Evolutionary conservation across 2,113 vertebrate genomes (phyloP), one percentile per base, ranked within the genome.

Genomic region (Chamaetylas fuelleborni): DNA sequence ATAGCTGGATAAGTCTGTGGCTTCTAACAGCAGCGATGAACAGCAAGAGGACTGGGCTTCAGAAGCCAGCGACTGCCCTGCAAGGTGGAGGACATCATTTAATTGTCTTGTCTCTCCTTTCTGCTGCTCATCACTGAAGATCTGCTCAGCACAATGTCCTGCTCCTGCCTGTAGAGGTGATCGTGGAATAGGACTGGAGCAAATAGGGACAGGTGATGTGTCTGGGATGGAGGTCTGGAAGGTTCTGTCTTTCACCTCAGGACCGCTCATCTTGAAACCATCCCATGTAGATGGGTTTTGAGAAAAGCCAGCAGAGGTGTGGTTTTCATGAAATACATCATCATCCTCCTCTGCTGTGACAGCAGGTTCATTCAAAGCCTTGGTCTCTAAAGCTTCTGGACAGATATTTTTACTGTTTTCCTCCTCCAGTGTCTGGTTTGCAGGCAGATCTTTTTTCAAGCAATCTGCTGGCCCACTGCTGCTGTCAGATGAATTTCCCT

Each of bases 1-100:
- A 31, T 99, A 99, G 93, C 98, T 98, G 72, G 98, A 98, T 66
- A 99, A 97, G 84, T 99, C 98, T 22, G 98, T 98, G 70, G 98
- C 98, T 92, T 99, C 98, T 97, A 98, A 96, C 31, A 99, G 97
- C 53, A 99, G 97, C 12, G 98, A 98, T 14, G 98, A 98, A 96
- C 98, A 99, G 97, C 98, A 99, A 96, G 98, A 98, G 96, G 98
- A 98, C 61, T 98, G 98, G 25, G 97, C 96, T 58, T 98, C 98
- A 90, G 97, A 97, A 86, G 92, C 92, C 74, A 97, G 95, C 1
- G 97, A 97, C 90, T 94, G 81, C 71, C 97, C 97, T 33, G 97
- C 96, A 93, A 98, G 96, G 57, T 97, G 97, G 53, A 95, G 91
- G 61, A 93, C 66, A 94, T 94, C 58, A 82, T 88, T 90, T 48